Percentiles rank a stretch among this genome's conserved stretches.
These are phyloP conservation scores for Aproaerema taeniolella DNA, from an alignment of 2,888 invertebrate genomes.

Conservation along the genomic window DNA sequence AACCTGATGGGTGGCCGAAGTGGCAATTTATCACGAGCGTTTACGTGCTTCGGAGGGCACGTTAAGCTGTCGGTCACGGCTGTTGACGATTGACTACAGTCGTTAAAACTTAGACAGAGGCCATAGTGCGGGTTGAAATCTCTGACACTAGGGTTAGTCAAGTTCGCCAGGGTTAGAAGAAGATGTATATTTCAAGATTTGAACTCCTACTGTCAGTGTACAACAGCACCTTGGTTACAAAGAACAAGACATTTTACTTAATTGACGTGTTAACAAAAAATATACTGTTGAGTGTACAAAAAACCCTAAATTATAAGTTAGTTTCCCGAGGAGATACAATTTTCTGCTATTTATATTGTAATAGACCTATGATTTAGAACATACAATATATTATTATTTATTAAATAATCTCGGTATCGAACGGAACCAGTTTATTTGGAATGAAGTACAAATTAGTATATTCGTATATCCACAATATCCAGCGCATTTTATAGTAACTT, in stretches of 20 bases:
- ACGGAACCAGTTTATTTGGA: slow-evolving; percentile 14
- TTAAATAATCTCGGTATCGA: slow-evolving; percentile 30
- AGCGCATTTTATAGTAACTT: slow-evolving; percentile 6
- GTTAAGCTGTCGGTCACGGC: too few relatives aligned
- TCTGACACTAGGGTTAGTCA: too few relatives aligned
- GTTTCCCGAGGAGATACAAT: slow-evolving; percentile 26
- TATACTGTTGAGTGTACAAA: not conserved
- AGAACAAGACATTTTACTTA: not conserved
- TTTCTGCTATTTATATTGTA: slow-evolving; percentile 30
- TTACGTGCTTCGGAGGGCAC: too few relatives aligned
- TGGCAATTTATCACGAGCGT: too few relatives aligned
- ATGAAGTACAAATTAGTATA: slow-evolving; percentile 17
- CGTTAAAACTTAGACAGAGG: not conserved
- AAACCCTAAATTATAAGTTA: slow-evolving; percentile 28
- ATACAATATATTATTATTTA: slow-evolving; percentile 33
- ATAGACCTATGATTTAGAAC: slow-evolving; percentile 28
- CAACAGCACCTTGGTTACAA: not conserved
- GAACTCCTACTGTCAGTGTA: too few relatives aligned
- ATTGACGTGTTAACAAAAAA: not conserved
- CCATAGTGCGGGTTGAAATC: too few relatives aligned
- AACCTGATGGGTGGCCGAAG: too few relatives aligned
- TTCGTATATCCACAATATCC: slow-evolving; percentile 20
- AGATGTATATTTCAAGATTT: not conserved
- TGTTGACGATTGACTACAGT: too few relatives aligned
- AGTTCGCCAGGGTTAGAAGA: not conserved